These are phyloP conservation scores for Microdon myrmicae DNA, from an alignment of 2,888 invertebrate species.

Conservation along the genomic window DNA sequence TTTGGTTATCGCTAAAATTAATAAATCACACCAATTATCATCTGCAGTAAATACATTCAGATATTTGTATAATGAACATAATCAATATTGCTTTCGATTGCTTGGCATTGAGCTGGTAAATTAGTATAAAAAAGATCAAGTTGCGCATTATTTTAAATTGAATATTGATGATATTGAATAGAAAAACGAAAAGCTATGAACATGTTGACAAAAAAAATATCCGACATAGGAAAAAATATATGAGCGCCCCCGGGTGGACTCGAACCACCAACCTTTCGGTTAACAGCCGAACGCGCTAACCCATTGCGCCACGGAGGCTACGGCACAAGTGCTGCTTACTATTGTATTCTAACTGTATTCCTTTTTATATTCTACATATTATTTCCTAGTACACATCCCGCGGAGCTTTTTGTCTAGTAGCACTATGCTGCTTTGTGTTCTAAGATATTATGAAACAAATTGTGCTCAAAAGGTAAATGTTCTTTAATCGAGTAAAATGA, in stretches of 20 bases:
- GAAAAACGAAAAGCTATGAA: constrained; percentile 2
- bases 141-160: not conserved
- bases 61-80: too few species aligned
- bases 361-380: not conserved
- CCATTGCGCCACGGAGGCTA: constrained; percentile 88
- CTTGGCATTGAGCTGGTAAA: too few species aligned
- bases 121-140: not conserved
- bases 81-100: too few species aligned
- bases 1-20: too few species aligned
- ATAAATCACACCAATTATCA: too few species aligned
- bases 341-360: not conserved
- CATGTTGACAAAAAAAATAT: not conserved
- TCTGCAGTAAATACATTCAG: too few species aligned
- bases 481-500: too few species aligned
- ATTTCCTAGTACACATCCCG: too few species aligned
- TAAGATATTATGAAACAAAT: too few species aligned
- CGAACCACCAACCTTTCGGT: constrained; percentile 95
- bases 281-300: constrained; percentile 99
- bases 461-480: too few species aligned
- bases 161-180: not conserved
- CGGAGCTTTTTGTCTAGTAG: too few species aligned
- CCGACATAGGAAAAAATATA: constrained; percentile 3
- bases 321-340: constrained; percentile 10
- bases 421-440: too few species aligned
- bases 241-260: constrained; percentile 27